Conservation (phyloP, 2,113 vertebrate genomes). For the Platichthys stellatus region DNA sequence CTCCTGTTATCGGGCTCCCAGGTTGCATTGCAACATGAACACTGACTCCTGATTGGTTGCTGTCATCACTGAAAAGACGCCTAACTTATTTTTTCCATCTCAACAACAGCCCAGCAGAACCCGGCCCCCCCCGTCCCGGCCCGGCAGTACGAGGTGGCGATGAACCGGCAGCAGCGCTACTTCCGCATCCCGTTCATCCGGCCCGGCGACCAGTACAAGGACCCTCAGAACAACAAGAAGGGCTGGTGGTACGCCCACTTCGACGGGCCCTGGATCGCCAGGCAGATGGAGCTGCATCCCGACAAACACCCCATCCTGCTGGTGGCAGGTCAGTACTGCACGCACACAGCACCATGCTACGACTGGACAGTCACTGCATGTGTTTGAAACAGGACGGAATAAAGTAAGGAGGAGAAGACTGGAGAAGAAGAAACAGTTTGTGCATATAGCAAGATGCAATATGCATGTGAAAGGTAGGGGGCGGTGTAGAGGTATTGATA, state of each 20-base stretch:
- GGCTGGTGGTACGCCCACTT: conserved; percentile 99
- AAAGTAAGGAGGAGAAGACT: no score
- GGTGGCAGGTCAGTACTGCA: conserved; percentile 88
- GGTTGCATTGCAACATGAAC: background rate
- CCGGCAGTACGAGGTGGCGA: conserved; percentile 87
- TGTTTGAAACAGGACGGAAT: no score
- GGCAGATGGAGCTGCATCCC: conserved; percentile 98
- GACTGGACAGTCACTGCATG: no score
- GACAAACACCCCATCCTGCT: conserved; percentile 96
- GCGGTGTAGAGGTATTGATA: no score
- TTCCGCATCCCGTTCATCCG: conserved; percentile 98
- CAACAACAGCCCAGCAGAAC: conserved; percentile 88
- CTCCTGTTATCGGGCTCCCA: no score
- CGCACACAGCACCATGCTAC: no score
- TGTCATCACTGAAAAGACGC: background rate
- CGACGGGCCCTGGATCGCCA: conserved; percentile 95
- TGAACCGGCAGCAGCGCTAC: conserved; percentile 93
- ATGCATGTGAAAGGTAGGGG: no score
- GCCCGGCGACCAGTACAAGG: conserved; percentile 93
- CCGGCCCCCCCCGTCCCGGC: conserved; percentile 82
- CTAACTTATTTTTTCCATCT: conserved; percentile 6
- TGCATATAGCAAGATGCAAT: no score
- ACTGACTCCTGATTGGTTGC: background rate
- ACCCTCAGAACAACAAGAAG: conserved; percentile 94
- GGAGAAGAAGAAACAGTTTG: no score